Evolutionary conservation across 2,113 vertebrate genomes (phyloP).

Genomic region (Rhagologus leucostigma): DNA sequence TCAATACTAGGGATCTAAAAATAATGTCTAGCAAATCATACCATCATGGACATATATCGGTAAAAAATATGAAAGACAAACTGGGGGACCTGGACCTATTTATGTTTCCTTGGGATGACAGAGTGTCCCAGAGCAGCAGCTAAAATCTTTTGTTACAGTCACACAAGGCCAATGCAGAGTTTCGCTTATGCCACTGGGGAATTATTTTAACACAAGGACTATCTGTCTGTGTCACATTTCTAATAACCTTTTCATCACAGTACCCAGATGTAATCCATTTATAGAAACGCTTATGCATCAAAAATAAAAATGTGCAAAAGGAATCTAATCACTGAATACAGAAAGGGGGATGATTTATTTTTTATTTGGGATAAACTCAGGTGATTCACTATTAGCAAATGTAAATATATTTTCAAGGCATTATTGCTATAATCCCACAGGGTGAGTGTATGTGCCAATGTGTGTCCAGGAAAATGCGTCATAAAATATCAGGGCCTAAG

Average conservation of each 20-base stretch:
- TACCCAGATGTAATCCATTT: constrained; percentile 17
- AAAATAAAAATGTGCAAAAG: constrained; percentile 10
- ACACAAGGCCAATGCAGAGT: background rate
- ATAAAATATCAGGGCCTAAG: background rate
- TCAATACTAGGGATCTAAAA: background rate
- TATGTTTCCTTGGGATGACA: background rate
- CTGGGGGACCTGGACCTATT: background rate
- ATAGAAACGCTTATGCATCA: constrained; percentile 24
- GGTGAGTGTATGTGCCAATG: background rate
- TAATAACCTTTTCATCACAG: constrained; percentile 29
- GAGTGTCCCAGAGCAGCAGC: background rate
- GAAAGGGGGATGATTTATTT: background rate
- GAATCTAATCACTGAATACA: background rate
- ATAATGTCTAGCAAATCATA: background rate
- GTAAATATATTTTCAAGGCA: background rate
- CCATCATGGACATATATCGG: rapidly evolving
- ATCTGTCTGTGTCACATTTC: constrained; percentile 18
- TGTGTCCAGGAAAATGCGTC: background rate
- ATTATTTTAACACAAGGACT: constrained; percentile 1
- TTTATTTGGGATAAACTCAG: background rate
- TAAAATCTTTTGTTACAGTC: background rate
- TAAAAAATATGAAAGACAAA: background rate
- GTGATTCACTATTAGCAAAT: background rate
- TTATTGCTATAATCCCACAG: background rate
- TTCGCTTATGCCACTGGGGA: background rate